Conservation (phyloP, 2,113 vertebrate species). For the Marmota monax region DNA sequence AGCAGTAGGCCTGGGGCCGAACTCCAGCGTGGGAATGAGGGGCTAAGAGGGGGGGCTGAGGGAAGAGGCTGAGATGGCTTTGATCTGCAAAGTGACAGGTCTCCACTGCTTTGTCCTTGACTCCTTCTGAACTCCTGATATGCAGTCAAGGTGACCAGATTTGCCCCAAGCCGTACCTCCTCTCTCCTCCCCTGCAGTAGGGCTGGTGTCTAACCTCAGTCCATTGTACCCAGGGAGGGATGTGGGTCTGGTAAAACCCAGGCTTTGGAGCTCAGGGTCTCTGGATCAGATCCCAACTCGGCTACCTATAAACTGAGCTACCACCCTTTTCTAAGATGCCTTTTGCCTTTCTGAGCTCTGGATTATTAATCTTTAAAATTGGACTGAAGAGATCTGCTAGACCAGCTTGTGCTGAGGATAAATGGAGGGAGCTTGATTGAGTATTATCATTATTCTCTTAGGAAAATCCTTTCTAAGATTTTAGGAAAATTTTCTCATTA, state of each 20-base stretch:
- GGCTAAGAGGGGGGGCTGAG: neutral
- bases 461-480: neutral
- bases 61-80: neutral
- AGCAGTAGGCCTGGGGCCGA: neutral
- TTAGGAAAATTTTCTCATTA: neutral
- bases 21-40: neutral
- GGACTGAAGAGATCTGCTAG: no score
- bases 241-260: neutral
- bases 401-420: neutral
- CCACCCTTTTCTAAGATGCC: neutral
- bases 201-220: neutral
- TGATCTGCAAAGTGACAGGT: neutral
- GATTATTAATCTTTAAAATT: neutral
- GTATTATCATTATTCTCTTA: neutral
- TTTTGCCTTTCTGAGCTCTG: neutral
- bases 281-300: neutral
- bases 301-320: neutral
- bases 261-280: neutral
- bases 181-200: no score
- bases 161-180: fast-evolving
- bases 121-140: neutral
- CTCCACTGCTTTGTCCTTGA: neutral
- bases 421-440: neutral
- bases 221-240: neutral
- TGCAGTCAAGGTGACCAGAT: neutral